Evolutionary conservation across 2,113 vertebrate genomes (phyloP), one percentile per base, ranked within the genome.

Genomic region (Anhinga anhinga): DNA sequence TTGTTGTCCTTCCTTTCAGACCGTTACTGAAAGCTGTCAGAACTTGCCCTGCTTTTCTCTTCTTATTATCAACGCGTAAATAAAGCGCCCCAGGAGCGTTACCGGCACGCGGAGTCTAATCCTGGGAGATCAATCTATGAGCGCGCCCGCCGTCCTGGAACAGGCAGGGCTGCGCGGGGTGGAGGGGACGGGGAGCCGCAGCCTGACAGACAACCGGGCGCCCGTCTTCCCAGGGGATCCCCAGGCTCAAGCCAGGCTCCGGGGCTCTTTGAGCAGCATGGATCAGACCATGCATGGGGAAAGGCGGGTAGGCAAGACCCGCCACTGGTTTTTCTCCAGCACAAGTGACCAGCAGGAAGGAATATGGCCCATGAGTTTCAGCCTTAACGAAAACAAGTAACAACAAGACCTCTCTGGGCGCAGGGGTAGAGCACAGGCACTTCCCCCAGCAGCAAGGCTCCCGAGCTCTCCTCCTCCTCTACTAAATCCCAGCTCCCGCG

Each of bases 31-130:
- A 96, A 97, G 94, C 94, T 97, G 96, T 87, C 97, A 91, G 95
- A 96, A 96, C 96, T 95, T 88, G 97, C 91, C 94, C 97, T 88
- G 81, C 84, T 94, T 95, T 95, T 86, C 93, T 62, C 94, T n/a
- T 40, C 95, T 27, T 40, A 32, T 77, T 88, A 13, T 94, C 92
- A 84, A 90, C 36, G 78, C 89, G 97, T 74, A 94, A 95, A 96
- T 90, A 94, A 95, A 95, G 91, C 86, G 53, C 84, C 90, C 94
- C 94, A 5, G 97, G 97, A 97, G 95, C 11, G 44, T 86, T 90
- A 53, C 94, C 26, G 21, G 97, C 88, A 80, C 63, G 45, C 40
- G 34, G 89, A 88, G 67, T 85, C 94, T 56, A 50, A 80, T 96
- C 96, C 97, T 53, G 16, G 93, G 93, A 95, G 97, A 96, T 95